Percentiles rank a stretch among this genome's conserved stretches.
These are phyloP conservation scores for Andrena marginata DNA, from an alignment of 2,888 invertebrate species.

Conservation along the genomic window DNA sequence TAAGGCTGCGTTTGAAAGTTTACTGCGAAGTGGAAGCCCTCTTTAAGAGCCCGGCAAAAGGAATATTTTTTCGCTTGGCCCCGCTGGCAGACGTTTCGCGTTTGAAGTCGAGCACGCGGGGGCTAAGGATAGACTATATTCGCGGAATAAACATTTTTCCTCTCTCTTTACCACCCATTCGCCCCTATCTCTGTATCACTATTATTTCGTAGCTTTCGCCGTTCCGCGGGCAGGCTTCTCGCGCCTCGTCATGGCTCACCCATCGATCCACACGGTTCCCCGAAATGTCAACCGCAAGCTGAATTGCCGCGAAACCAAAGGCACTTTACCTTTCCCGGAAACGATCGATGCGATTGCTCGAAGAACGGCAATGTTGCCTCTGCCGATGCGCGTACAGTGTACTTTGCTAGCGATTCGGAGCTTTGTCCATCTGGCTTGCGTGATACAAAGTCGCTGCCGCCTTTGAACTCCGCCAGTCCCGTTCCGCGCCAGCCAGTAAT, in stretches of 20 bases:
- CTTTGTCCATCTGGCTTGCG: constrained; percentile 15
- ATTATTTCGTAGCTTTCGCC: background rate
- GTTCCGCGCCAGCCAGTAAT: constrained; percentile 16
- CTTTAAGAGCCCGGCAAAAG: background rate
- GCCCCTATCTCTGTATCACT: background rate
- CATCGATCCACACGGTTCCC: constrained; percentile 52
- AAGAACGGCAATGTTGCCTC: constrained; percentile 11
- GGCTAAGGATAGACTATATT: background rate
- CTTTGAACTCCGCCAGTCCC: constrained; percentile 10
- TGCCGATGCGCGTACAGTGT: background rate
- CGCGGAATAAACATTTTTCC: background rate
- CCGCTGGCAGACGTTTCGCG: background rate
- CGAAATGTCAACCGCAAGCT: constrained; percentile 41
- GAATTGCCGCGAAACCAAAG: background rate
- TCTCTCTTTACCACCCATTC: background rate
- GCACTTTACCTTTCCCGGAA: constrained; percentile 22
- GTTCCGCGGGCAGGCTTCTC: background rate
- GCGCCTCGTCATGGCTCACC: background rate
- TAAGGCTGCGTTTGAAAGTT: constrained; percentile 21
- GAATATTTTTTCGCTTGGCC: background rate
- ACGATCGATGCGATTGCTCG: constrained; percentile 15
- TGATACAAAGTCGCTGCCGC: constrained; percentile 14
- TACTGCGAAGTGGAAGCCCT: background rate
- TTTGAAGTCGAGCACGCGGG: background rate
- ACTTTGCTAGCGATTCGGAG: background rate